A percentile compares a stretch with the other conserved stretches of the same genome.
Evolutionary conservation across 2,797 vertebrate genomes (phyloP).

Genomic region (Sylvia borin): DNA sequence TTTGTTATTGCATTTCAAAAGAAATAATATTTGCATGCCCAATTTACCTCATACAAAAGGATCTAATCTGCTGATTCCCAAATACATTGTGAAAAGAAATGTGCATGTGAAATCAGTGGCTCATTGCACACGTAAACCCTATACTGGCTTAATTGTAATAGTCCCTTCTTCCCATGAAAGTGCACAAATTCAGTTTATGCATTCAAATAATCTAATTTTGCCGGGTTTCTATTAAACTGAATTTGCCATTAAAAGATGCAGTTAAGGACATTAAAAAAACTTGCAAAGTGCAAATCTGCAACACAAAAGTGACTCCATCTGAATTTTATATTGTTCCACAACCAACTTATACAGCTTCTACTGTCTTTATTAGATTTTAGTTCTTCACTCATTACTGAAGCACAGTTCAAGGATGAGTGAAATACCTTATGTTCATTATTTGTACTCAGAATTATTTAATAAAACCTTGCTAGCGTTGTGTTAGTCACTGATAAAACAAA

Average conservation of each 20-base stretch:
- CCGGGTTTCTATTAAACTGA: background rate
- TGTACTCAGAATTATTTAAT: background rate
- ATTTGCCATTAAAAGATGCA: background rate
- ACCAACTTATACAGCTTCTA: background rate
- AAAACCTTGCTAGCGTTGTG: background rate
- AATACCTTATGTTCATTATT: background rate
- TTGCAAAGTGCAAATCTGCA: background rate
- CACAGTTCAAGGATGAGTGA: background rate
- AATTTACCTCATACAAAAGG: background rate
- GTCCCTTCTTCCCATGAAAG: background rate
- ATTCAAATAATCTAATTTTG: background rate
- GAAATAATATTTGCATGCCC: conserved; percentile 25
- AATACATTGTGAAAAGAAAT: background rate
- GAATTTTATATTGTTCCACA: background rate
- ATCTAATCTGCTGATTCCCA: background rate
- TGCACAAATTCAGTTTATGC: background rate
- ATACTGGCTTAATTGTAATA: background rate
- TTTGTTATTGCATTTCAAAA: conserved; percentile 29
- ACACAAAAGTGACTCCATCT: background rate
- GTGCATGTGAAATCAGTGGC: background rate
- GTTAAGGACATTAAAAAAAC: background rate
- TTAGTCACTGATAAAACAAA: background rate
- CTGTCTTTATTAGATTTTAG: background rate
- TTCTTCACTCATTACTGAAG: background rate
- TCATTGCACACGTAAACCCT: background rate